A percentile compares a stretch with the other conserved stretches of the same genome.
Conservation (phyloP, 2,113 vertebrate species). For the Melanostigma gelatinosum region DNA sequence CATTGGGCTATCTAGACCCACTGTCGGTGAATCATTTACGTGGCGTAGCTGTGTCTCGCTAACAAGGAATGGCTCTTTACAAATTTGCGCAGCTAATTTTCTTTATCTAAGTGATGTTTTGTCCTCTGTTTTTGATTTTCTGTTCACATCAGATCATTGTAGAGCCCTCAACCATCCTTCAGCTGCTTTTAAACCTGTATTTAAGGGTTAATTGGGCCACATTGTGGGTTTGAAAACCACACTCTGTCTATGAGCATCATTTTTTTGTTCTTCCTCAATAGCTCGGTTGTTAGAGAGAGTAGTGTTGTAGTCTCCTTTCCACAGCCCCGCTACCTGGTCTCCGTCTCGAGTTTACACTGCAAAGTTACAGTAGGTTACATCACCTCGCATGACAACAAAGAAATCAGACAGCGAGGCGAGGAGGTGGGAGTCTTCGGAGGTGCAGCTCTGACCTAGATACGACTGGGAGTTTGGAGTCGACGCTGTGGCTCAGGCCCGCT, state of each 20-base stretch:
- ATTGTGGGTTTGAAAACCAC: background rate
- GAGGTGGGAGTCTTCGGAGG: constrained; percentile 62
- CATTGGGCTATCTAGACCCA: constrained; percentile 31
- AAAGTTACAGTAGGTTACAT: constrained; percentile 77
- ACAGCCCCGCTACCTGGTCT: constrained; percentile 40
- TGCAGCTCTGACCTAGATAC: constrained; percentile 75
- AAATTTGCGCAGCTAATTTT: background rate
- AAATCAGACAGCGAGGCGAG: constrained; percentile 42
- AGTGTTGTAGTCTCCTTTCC: constrained; percentile 18
- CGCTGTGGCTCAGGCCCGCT: constrained; percentile 54
- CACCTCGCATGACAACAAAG: constrained; percentile 69
- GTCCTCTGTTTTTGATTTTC: background rate
- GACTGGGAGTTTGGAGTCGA: constrained; percentile 54
- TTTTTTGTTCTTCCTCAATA: constrained; percentile 4
- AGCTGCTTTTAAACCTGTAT: constrained; percentile 16
- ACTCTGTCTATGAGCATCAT: background rate
- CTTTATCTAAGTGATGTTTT: background rate
- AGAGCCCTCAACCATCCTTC: background rate
- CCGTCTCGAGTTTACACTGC: constrained; percentile 54
- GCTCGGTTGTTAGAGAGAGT: constrained; percentile 21
- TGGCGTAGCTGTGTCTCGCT: background rate
- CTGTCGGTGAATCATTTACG: constrained; percentile 70
- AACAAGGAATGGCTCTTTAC: background rate
- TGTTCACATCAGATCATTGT: background rate
- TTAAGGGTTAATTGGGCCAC: background rate